Evolutionary conservation across 2,888 invertebrate genomes (phyloP), one percentile per base, ranked within the genome.

Genomic region (Leptinotarsa rubiginosa): DNA sequence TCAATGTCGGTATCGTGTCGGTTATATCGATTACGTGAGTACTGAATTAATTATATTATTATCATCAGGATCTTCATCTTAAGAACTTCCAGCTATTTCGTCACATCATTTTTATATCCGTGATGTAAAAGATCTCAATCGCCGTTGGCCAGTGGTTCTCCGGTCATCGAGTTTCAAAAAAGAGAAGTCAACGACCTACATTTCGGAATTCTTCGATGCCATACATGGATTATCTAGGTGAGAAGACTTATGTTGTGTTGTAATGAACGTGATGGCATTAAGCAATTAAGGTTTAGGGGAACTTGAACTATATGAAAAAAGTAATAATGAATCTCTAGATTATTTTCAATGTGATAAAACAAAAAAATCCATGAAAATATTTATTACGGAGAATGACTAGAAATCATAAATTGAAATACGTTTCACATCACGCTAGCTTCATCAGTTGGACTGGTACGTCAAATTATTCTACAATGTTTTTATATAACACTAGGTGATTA

Each of bases 121-220:
- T n/a, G 49, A 73, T 16, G 54, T 47, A 16, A 54, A 68, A 47
- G 65, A 66, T 59, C 18, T 16, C 47, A 70, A 62, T 7, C 12
- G 62, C 18, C 62, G 16, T 7, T 4, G 62, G 41, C 41, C 16
- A n/a, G 16, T 56, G 4, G 62, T 62, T 62, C 62, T 62, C 41
- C 41, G 62, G 62, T 62, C 62, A 41, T 62, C 62, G 62, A 62
- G 62, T 62, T 62, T 62, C 62, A 16, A 41, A 62, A 62, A 18
- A 62, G 25, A 31, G 56, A 56, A 56, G 56, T 56, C 31, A 25
- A n/a, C n/a, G 68, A 54, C 68, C 54, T 54, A 68, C 68, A 22
- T 68, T 68, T 68, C 18, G 68, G 41, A 52, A 68, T 68, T 68
- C 68, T 54, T 54, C 31, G 31, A 54, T 68, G 52, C 68, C 68